Conservation (phyloP, 2,113 vertebrate genomes). For the Callaeas wilsoni region DNA sequence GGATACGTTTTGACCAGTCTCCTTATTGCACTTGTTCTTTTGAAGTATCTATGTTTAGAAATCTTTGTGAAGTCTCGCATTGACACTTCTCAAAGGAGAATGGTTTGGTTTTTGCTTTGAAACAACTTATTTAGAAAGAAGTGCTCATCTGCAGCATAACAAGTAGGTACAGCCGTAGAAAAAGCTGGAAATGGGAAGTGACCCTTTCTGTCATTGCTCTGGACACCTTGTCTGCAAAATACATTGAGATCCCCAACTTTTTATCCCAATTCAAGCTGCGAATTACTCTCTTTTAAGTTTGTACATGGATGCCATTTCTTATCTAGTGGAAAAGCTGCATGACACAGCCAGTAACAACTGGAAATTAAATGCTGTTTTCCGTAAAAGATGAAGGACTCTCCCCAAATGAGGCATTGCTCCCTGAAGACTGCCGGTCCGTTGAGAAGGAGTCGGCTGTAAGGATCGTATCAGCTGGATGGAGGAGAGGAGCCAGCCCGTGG, state of each 20-base stretch:
- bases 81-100: constrained; percentile 37
- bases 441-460: not conserved
- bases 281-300: not conserved
- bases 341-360: not conserved
- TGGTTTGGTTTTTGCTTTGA: not conserved
- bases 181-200: not conserved
- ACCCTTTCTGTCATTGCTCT: not conserved
- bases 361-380: not conserved
- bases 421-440: not conserved
- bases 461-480: not conserved
- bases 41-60: constrained; percentile 56
- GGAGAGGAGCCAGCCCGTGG: not conserved
- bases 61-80: constrained; percentile 43
- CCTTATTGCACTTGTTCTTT: constrained; percentile 17
- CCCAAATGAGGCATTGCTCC: not conserved
- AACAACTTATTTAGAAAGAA: constrained; percentile 28
- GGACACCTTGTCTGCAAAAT: not conserved
- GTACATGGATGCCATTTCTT: not conserved
- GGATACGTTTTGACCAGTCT: constrained; percentile 24
- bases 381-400: not conserved
- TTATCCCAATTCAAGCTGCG: not conserved
- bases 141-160: constrained; percentile 11
- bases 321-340: not conserved
- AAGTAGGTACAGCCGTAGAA: not conserved
- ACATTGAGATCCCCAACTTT: not conserved